Evolutionary conservation across 2,113 vertebrate genomes (phyloP).

Genomic region (Vombatus ursinus): DNA sequence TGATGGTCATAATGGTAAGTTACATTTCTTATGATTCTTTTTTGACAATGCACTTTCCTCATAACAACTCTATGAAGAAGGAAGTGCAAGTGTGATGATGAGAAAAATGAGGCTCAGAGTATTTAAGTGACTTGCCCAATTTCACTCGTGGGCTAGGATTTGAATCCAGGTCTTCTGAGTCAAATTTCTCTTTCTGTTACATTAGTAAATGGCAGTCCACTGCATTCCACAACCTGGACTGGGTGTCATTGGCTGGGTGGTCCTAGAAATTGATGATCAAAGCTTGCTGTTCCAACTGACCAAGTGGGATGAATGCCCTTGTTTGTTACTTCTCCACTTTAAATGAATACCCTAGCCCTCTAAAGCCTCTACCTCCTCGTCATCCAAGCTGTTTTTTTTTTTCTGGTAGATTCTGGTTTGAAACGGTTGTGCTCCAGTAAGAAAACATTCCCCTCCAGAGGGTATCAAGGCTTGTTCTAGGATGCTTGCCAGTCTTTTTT

Average conservation of each 20-base stretch:
- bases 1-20: background rate
- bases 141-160: background rate
- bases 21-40: background rate
- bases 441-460: slow-evolving; percentile 29
- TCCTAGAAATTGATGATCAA: background rate
- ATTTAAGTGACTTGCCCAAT: background rate
- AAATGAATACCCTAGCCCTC: background rate
- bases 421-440: background rate
- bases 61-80: background rate
- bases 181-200: background rate
- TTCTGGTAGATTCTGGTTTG: background rate
- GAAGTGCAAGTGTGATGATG: background rate
- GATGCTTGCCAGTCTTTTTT: slow-evolving; percentile 68
- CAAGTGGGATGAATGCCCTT: background rate
- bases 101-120: background rate
- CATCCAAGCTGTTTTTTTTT: background rate
- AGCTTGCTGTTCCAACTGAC: background rate
- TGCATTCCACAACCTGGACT: background rate
- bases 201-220: background rate
- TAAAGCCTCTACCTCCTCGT: background rate
- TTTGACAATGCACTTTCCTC: background rate
- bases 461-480: slow-evolving; percentile 38
- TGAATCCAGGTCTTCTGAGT: background rate
- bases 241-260: background rate
- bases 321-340: background rate